phyloP scores from a whole-genome alignment of 2,113 vertebrate species.

The Trogon surrucura region DNA sequence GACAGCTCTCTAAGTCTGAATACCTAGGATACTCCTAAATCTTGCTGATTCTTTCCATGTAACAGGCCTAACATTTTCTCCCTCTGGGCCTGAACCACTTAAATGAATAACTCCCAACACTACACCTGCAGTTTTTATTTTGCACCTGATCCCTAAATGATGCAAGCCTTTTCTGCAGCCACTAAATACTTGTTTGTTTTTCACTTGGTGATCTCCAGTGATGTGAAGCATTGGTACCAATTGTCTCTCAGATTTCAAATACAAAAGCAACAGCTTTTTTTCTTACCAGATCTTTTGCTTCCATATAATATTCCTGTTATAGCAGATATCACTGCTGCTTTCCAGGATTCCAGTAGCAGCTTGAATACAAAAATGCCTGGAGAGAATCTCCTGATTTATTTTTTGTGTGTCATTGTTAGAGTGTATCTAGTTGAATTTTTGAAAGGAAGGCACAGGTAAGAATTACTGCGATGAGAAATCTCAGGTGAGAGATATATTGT shows the following conservation, averaged over 20 bases:
- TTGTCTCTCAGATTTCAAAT: not conserved
- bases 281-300: not conserved
- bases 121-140: not conserved
- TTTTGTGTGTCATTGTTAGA: not conserved
- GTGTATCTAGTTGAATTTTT: not conserved
- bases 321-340: not conserved
- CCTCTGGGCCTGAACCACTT: not conserved
- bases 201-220: not conserved
- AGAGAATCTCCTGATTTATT: not conserved
- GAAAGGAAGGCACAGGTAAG: not conserved
- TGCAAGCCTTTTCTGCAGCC: not conserved
- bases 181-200: not conserved
- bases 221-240: fast-evolving
- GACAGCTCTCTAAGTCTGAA: not conserved
- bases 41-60: not conserved
- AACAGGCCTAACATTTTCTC: not conserved
- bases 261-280: not conserved
- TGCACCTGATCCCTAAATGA: not conserved
- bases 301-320: not conserved
- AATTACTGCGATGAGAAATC: not conserved
- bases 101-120: not conserved
- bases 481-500: not conserved
- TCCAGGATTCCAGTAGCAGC: not conserved
- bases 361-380: not conserved
- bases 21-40: not conserved